These are phyloP conservation scores for Dreissena rostriformis DNA, from an alignment of 1,140 invertebrate genomes.

Conservation along the genomic window DNA sequence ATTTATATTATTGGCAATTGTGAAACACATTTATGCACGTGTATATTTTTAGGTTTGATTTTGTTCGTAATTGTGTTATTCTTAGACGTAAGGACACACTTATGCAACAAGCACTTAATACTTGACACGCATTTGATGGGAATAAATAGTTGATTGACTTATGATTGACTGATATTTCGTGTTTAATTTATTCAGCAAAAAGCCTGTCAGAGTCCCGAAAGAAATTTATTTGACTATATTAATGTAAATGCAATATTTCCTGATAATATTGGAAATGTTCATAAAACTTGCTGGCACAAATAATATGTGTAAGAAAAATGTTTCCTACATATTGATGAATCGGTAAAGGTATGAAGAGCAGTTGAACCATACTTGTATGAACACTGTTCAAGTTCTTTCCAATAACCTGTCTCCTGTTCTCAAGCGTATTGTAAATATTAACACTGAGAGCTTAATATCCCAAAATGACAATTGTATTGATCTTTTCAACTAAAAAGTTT, in stretches of 20 bases:
- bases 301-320: constrained; percentile 4
- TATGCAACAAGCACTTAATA: too few species aligned
- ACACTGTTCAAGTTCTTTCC: constrained; percentile 34
- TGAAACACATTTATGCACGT: too few species aligned
- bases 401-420: constrained; percentile 25
- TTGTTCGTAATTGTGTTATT: too few species aligned
- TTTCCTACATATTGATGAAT: constrained; percentile 12
- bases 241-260: constrained; percentile 11
- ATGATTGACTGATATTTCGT: too few species aligned
- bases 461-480: constrained; percentile 39
- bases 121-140: too few species aligned
- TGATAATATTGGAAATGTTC: neutral
- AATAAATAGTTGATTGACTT: too few species aligned
- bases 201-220: neutral
- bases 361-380: constrained; percentile 30
- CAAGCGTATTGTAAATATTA: constrained; percentile 45
- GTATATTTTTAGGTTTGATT: too few species aligned
- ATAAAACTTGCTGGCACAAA: constrained; percentile 8
- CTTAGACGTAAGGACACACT: too few species aligned
- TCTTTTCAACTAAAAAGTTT: constrained; percentile 52
- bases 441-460: constrained; percentile 19
- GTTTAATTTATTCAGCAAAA: too few species aligned
- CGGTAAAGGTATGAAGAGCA: constrained; percentile 1
- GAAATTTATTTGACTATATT: constrained; percentile 27
- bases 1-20: too few species aligned